Evolutionary conservation across 2,888 invertebrate species (phyloP), one percentile per base, ranked within the genome.

Genomic region (Andrena bicolor): DNA sequence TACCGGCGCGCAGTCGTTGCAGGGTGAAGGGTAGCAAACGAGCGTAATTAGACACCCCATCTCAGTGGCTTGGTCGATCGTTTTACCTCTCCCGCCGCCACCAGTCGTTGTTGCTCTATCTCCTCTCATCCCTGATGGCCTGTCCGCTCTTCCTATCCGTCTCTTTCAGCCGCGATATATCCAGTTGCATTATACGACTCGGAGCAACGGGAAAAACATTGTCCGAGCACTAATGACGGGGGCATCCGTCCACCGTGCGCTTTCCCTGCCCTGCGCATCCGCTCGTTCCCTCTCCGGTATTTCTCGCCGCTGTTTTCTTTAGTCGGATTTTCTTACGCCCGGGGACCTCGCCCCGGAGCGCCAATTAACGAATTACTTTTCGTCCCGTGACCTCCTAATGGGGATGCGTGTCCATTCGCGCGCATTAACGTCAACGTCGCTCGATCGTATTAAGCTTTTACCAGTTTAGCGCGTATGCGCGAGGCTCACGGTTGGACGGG

Each of bases 41-140:
- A 90, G 86, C 81, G 88, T 90, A 89, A 89, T 89, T 90, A 89
- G 89, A 84, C 87, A 88, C 85, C 85, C 85, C 83, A 76, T 84
- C 88, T 78, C 81, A 49, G 78, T 82, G 64, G 76, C 72, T 73
- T 48, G 76, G 30, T 77, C 85, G 77, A 82, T 88, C 88, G 83
- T 81, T 79, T 73, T 80, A 69, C 83, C 73, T 70, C 80, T n/a
- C 41, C 71, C 16, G 20, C 32, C 35, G 30, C 41, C 61, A 7
- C 8, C 56, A 10, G 49, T 41, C 51, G 30, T 75, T 81, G 73
- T 73, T 71, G 82, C 72, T 53, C 66, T 51, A 53, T 83, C 79
- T 85, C 81, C 71, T 79, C 83, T 71, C 83, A 26, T 77, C 75
- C 81, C 65, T 48, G 75, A 65, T 77, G 72, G 58, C 75, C 32